Evolutionary conservation across 2,888 invertebrate species (phyloP).

Genomic region (Drosophila maculinotata): DNA sequence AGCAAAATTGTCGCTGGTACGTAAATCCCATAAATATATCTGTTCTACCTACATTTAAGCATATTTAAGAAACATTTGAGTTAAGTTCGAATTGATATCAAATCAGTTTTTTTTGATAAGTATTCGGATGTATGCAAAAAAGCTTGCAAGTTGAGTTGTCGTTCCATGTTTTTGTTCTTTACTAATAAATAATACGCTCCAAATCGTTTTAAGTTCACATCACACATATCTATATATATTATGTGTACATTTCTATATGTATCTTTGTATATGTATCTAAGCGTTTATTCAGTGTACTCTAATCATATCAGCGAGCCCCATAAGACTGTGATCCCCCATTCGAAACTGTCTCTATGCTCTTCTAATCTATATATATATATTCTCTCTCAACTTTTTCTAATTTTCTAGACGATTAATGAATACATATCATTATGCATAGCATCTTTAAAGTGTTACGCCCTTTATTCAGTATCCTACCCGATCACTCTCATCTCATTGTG

Average conservation of each 20-base stretch:
- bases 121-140: constrained; percentile 52
- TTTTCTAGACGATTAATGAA: constrained; percentile 85
- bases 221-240: constrained; percentile 23
- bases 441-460: constrained; percentile 65
- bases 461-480: constrained; percentile 35
- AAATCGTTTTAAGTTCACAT: constrained; percentile 45
- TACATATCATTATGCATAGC: constrained; percentile 74
- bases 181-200: constrained; percentile 54
- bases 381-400: constrained; percentile 83
- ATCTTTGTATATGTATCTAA: constrained; percentile 46
- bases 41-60: constrained; percentile 3
- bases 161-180: constrained; percentile 65
- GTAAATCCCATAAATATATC: constrained; percentile 68
- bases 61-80: constrained; percentile 22
- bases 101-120: constrained; percentile 26
- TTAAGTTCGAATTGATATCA: constrained; percentile 59
- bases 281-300: constrained; percentile 54
- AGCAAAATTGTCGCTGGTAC: constrained; percentile 98
- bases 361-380: constrained; percentile 81
- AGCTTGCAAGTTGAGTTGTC: constrained; percentile 65
- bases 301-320: constrained; percentile 30
- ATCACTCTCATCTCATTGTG: constrained; percentile 61
- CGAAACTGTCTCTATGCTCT: constrained; percentile 75
- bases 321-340: constrained; percentile 27
- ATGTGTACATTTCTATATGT: constrained; percentile 29